Evolutionary conservation across 2,113 vertebrate species (phyloP), one percentile per base, ranked within the genome.

Genomic region (Hippocampus barbouri): DNA sequence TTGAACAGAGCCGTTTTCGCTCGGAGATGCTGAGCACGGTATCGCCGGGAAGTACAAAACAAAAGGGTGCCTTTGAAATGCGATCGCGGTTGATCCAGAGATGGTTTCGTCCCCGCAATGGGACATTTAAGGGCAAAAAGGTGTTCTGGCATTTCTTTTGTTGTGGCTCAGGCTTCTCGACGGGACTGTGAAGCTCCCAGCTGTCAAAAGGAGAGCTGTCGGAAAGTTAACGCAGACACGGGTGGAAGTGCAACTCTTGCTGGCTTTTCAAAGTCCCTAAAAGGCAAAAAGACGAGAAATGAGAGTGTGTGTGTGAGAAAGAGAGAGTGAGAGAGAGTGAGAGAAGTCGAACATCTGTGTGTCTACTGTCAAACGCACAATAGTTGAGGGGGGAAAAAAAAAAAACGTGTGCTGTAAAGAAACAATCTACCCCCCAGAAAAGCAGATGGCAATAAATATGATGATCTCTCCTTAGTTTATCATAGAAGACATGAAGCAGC

Each of bases 401-500:
- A n/a, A n/a, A 63, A 63, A 30, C 0, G 23, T 25, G 56, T 25
- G n/a, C 54, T 9, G 41, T 40, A 18, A 64, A 69, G 61, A 54
- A 51, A 1, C 54, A 14, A 14, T 2, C 34, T 1, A 0, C 8
- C 15, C 15, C 49, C 49, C 5, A 49, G 18, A 49, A 8, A 61
- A 6, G 70, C 12, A 15, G n/a, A 15, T 7, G 20, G 11, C 21
- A 16, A 12, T 45, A 45, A 45, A 45, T 45, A 4, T 45, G 57
- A 30, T 53, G 18, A 56, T 38, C 27, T 61, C 38, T 77, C 69
- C 70, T 47, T 74, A 99, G 97, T 99, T 99, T 85, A 95, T 99
- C 27, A 96, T 95, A 83, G 96, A 99, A 91, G 97, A 98, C 89
- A 97, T 99, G 97, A 97, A 99, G 80, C 96, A 97, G 85, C 91